Base-by-base conservation (phyloP, 2,888 invertebrate species). In the Ophonus ardosiacus region DNA sequence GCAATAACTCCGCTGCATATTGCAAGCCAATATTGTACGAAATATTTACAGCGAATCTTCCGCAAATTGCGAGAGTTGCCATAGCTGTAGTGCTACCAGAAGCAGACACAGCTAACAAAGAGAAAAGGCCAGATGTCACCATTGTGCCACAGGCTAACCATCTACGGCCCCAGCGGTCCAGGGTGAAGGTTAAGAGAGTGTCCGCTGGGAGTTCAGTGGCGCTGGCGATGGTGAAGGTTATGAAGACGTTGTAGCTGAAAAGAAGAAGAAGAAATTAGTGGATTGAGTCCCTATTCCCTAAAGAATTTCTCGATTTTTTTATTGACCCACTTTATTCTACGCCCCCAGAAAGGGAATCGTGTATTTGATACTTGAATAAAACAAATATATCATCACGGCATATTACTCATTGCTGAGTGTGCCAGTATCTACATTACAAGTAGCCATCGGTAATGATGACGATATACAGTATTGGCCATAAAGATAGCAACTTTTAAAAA, bases 1-100 rank as follows among this genome's bases (percentile, higher is more conserved):
- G 97, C 8, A 97, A 90, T 13, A 98, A 91, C 90, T 98, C 97
- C 0, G 97, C 97, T 0, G 97, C 97, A 90, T 97, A 98, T 88
- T 97, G 97, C 0, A 97, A 93, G 0, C 97, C 97, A 86, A 97
- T 97, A 90, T 97, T 97, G 91, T 97, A 97, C 0, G 97, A 96
- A 79, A 97, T 97, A 90, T 97, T 97, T 10, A 97, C 96, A 86
- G 96, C 96, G 87, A 97, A 97, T 17, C 97, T 92, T 3, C 97
- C 97, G 86, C 96, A 92, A 86, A 98, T 96, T 7, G 97, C 97
- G 80, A 97, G 91, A 0, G 95, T 93, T 0, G 97, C 97, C 56
- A 96, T 95, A 5, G 95, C 94, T 0, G 95, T 94, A 0, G 95
- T 93, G 57, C 71, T 80, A 6, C 85, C 81, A 15, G 78, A 78